A percentile compares a stretch with the other conserved stretches of the same genome.
These are phyloP conservation scores for Aromia moschata DNA, from an alignment of 2,888 invertebrate genomes.

Conservation along the genomic window DNA sequence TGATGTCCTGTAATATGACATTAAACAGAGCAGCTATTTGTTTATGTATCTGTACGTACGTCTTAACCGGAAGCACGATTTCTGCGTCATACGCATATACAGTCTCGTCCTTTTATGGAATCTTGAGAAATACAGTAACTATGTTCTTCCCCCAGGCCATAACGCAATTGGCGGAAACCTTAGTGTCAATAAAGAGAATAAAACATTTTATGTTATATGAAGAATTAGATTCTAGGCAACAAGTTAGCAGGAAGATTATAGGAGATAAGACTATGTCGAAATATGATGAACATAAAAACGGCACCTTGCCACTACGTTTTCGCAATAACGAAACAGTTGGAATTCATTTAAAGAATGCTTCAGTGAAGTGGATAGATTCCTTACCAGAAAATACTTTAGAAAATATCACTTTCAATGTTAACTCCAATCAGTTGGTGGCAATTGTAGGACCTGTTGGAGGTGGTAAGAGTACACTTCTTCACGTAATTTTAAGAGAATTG, in stretches of 20 bases:
- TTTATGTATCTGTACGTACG: slow-evolving; percentile 79
- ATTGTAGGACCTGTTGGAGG: slow-evolving; percentile 72
- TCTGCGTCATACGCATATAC: slow-evolving; percentile 75
- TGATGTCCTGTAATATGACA: slow-evolving; percentile 74
- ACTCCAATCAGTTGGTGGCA: slow-evolving; percentile 67
- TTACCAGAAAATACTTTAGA: slow-evolving; percentile 62
- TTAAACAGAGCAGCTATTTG: slow-evolving; percentile 86
- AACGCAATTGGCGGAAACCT: slow-evolving; percentile 74
- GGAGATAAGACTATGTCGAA: background rate
- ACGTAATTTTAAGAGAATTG: slow-evolving; percentile 74
- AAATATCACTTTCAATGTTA: slow-evolving; percentile 71
- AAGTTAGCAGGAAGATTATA: too few species aligned
- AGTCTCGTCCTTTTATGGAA: slow-evolving; percentile 78
- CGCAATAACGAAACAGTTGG: slow-evolving; percentile 11
- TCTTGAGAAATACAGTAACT: slow-evolving; percentile 72
- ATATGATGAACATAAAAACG: background rate
- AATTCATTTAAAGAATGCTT: slow-evolving; percentile 61
- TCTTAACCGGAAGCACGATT: slow-evolving; percentile 68
- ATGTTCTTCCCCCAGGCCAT: slow-evolving; percentile 72
- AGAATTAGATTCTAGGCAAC: slow-evolving; percentile 16
- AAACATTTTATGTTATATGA: slow-evolving; percentile 60
- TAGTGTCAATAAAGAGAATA: slow-evolving; percentile 57
- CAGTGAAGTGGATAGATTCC: slow-evolving; percentile 71
- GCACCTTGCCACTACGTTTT: background rate
- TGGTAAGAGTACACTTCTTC: slow-evolving; percentile 68